Percentiles rank a stretch among this genome's conserved stretches.
phyloP scores from a whole-genome alignment of 2,113 vertebrate genomes.

The Crotalus helleri region DNA sequence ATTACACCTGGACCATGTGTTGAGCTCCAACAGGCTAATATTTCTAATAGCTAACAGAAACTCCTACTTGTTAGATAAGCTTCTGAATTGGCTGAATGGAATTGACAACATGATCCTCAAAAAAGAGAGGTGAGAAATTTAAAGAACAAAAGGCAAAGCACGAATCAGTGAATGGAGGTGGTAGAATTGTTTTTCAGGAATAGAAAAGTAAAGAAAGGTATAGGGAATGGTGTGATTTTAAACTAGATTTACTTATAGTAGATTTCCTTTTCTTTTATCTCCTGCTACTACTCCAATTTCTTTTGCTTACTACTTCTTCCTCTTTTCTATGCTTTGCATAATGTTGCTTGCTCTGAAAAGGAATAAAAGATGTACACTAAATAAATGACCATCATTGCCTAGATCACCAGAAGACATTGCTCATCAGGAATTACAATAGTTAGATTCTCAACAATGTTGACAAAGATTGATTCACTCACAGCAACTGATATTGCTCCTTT shows the following conservation, averaged over 20 bases:
- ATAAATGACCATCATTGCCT: background rate
- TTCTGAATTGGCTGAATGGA: background rate
- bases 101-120: background rate
- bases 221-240: background rate
- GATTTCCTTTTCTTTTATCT: background rate
- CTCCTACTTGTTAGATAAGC: background rate
- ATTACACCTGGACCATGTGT: background rate
- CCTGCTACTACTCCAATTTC: background rate
- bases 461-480: background rate
- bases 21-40: background rate
- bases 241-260: background rate
- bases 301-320: background rate
- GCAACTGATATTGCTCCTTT: background rate
- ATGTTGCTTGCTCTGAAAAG: background rate
- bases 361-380: background rate
- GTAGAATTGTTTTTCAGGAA: background rate
- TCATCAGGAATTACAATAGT: background rate
- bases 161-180: background rate
- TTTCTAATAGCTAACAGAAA: background rate
- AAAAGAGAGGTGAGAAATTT: background rate
- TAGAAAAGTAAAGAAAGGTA: background rate
- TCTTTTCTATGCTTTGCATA: background rate
- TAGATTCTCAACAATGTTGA: background rate
- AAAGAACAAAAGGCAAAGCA: background rate
- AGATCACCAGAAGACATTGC: background rate